phyloP scores from a whole-genome alignment of 2,888 invertebrate genomes.

The Chloroclysta siterata region DNA sequence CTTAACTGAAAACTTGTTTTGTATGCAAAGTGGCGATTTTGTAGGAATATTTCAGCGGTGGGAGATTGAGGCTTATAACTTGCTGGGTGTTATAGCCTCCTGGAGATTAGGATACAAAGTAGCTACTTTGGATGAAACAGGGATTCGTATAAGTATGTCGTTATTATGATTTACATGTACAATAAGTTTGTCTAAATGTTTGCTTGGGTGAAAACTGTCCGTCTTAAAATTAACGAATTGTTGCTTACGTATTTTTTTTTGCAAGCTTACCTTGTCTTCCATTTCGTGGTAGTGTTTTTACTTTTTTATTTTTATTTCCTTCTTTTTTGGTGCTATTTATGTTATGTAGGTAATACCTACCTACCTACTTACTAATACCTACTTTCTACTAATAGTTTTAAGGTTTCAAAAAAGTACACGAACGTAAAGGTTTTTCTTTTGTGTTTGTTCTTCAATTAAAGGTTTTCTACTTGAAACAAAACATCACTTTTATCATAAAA shows the following conservation, averaged over 20 bases:
- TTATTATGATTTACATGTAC: conserved; percentile 4
- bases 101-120: conserved; percentile 24
- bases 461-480: too few species aligned
- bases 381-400: too few species aligned
- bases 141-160: conserved; percentile 1
- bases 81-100: conserved; percentile 15
- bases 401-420: too few species aligned
- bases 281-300: too few species aligned
- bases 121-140: conserved; percentile 11
- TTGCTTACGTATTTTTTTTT: background rate
- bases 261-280: too few species aligned
- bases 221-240: background rate
- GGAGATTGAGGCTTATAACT: conserved; percentile 29
- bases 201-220: background rate
- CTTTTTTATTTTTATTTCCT: too few species aligned
- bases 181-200: conserved; percentile 1
- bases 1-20: conserved; percentile 38
- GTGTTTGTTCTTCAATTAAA: too few species aligned
- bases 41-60: conserved; percentile 26
- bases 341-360: too few species aligned
- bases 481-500: too few species aligned
- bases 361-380: too few species aligned
- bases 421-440: too few species aligned
- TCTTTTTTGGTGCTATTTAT: too few species aligned
- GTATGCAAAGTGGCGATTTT: conserved; percentile 40